Evolutionary conservation across 2,113 vertebrate genomes (phyloP), one percentile per base, ranked within the genome.

Genomic region (Rynchops niger): DNA sequence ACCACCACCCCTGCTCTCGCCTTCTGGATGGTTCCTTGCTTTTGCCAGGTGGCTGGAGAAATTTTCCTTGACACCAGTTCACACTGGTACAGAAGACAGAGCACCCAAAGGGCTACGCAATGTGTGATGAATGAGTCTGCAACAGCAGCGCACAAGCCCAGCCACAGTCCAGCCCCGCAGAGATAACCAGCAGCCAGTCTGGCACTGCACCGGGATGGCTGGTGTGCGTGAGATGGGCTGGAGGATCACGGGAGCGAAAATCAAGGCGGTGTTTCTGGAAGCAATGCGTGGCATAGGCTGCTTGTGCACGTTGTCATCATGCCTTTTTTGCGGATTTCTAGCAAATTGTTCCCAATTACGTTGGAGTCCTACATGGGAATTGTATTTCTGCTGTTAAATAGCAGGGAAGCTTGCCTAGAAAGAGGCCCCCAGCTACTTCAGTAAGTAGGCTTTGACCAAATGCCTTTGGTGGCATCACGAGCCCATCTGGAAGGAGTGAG

Each of bases 401-500:
- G 15, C 38, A n/a, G 22, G 40, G 62, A 65, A 47, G 40, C 26
- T 79, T 61, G 23, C 45, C 30, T 83, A 15, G 63, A 49, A 62
- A 61, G 52, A 59, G 42, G 15, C 8, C 14, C 14, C 7, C 32
- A 82, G 70, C 6, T 59, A 9, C 25, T 6, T 61, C 27, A 82
- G 15, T 43, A 62, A 49, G 30, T 17, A 42, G 13, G 13, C n/a
- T 52, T 65, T 38, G 65, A 27, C 47, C 38, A 63, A 85, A 27
- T 0, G 0, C 5, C 22, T 83, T 80, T 56, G 40, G 55, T 70
- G 2, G 0, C 42, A 32, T 58, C 53, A 19, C 1, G 5, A 69
- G 36, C 29, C 30, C 30, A 81, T 77, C 52, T 50, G n/a, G n/a
- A 47, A 88, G 30, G 47, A 95, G 15, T 14, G 38, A 82, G 43